Conservation (phyloP, 2,797 vertebrate species). For the Nyctibius grandis region DNA sequence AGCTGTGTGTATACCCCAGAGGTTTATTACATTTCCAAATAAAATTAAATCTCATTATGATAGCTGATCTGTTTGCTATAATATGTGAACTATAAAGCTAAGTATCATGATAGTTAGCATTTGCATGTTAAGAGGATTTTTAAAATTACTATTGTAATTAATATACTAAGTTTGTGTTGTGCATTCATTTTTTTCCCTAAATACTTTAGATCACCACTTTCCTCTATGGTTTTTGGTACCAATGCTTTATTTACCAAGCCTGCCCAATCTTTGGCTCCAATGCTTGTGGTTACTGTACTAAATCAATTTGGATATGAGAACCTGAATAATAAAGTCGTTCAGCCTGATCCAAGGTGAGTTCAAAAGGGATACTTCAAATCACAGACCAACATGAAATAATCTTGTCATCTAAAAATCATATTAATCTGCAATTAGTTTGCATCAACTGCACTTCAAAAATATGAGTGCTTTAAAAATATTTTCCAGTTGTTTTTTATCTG, state of each 20-base stretch:
- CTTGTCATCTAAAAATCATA: neutral
- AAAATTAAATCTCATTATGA: neutral
- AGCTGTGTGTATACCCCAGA: neutral
- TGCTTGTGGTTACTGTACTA: conserved; percentile 82
- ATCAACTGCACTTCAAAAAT: neutral
- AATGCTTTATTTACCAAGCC: conserved; percentile 92
- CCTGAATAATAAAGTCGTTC: conserved; percentile 65
- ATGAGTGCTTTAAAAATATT: neutral
- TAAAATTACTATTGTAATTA: neutral
- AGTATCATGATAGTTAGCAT: neutral
- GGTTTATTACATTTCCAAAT: neutral
- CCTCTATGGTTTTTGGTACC: conserved; percentile 91
- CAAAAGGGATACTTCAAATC: neutral
- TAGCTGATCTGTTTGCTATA: neutral
- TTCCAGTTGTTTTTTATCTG: neutral
- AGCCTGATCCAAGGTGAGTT: conserved; percentile 74
- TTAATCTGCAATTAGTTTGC: neutral
- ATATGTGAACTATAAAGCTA: neutral
- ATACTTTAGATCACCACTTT: conserved; percentile 82
- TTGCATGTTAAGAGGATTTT: neutral
- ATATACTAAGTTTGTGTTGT: neutral
- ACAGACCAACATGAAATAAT: neutral
- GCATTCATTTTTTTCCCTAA: neutral
- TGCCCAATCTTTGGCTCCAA: conserved; percentile 88
- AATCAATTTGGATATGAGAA: conserved; percentile 86